phyloP scores from a whole-genome alignment of 2,113 vertebrate genomes.

The Apaloderma vittatum region DNA sequence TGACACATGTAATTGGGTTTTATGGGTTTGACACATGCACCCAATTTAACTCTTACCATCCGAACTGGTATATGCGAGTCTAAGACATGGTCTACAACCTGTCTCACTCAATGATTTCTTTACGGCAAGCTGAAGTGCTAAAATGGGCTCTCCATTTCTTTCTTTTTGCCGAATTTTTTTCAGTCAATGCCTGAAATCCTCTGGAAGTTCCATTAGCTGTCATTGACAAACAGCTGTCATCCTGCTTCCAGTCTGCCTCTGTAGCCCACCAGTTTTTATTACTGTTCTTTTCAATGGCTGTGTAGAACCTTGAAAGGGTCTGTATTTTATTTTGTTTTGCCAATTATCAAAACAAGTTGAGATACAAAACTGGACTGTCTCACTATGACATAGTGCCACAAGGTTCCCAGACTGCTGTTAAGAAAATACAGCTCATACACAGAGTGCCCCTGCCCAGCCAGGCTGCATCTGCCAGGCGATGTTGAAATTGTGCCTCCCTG shows the following conservation, averaged over 20 bases:
- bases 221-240: not conserved
- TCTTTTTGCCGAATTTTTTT: not conserved
- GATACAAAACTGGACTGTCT: conserved; percentile 8
- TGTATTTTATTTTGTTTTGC: not conserved
- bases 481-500: conserved; percentile 70
- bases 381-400: conserved; percentile 24
- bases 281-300: not conserved
- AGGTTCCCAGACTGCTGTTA: conserved; percentile 61
- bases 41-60: not conserved
- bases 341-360: not conserved
- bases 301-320: not conserved
- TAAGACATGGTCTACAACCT: not conserved
- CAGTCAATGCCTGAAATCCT: not conserved
- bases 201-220: not conserved
- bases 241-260: not conserved
- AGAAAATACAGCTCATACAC: conserved; percentile 56
- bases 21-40: not conserved
- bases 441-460: conserved; percentile 54
- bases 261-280: not conserved
- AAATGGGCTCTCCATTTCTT: not conserved
- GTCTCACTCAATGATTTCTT: not conserved
- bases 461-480: conserved; percentile 49
- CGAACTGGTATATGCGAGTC: not conserved
- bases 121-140: not conserved
- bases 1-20: not conserved